These are phyloP conservation scores for Cheilosia variabilis DNA, from an alignment of 2,888 invertebrate genomes.

Conservation along the genomic window DNA sequence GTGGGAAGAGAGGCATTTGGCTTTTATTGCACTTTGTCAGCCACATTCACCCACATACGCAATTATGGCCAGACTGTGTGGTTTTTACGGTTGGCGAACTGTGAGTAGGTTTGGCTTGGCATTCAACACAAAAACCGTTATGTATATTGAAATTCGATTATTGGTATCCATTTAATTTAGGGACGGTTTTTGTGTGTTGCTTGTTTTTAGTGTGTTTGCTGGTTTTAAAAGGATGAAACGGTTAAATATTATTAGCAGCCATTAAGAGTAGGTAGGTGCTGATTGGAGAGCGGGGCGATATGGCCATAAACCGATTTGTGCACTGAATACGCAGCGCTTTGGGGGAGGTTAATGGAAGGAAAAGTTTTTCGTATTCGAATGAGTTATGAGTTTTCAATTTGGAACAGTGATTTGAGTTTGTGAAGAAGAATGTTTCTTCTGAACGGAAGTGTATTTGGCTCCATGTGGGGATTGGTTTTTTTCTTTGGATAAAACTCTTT, in stretches of 20 bases:
- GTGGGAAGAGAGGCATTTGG: conserved; percentile 29
- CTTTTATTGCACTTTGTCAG: conserved; percentile 72
- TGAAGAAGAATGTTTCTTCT: not conserved
- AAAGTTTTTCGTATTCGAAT: conserved; percentile 31
- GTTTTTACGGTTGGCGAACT: conserved; percentile 24
- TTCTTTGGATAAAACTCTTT: too few relatives aligned
- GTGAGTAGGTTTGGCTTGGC: conserved; percentile 15
- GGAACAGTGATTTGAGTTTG: not conserved
- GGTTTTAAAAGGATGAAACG: conserved; percentile 30
- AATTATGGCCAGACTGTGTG: conserved; percentile 54
- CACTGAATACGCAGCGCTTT: not conserved
- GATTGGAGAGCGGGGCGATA: conserved; percentile 2
- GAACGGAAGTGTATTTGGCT: not conserved
- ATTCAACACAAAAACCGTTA: conserved; percentile 15
- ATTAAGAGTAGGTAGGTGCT: conserved; percentile 32
- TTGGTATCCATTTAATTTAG: conserved; percentile 39
- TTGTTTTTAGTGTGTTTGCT: conserved; percentile 9
- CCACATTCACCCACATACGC: conserved; percentile 48
- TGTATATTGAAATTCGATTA: conserved; percentile 51
- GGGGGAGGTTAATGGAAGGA: conserved; percentile 1
- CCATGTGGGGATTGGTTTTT: not conserved
- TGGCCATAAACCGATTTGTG: conserved; percentile 16
- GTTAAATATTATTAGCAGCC: conserved; percentile 47
- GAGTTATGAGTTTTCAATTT: conserved; percentile 33
- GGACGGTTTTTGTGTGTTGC: conserved; percentile 15